Evolutionary conservation across 2,888 invertebrate species (phyloP).

Genomic region (Hecatera dysodea): DNA sequence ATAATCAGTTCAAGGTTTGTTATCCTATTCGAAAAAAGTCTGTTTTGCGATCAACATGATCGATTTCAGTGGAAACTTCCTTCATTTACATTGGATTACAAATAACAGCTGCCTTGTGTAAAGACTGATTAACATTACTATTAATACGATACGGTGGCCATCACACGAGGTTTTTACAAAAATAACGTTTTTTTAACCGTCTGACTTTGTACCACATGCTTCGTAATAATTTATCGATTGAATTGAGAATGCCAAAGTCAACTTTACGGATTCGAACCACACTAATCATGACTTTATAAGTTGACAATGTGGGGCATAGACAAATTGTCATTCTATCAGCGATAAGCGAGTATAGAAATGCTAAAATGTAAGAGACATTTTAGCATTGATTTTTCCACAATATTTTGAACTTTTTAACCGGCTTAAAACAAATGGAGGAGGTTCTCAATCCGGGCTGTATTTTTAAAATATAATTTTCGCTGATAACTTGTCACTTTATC

Average conservation of each 20-base stretch:
- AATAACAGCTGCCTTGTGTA: slow-evolving; percentile 42
- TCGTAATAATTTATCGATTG: slow-evolving; percentile 21
- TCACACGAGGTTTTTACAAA: slow-evolving; percentile 28
- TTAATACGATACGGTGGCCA: slow-evolving; percentile 43
- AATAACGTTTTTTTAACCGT: slow-evolving; percentile 27
- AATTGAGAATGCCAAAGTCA: slow-evolving; percentile 5
- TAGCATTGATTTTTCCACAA: accelerated
- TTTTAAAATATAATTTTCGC: no score
- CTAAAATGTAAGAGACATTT: neutral
- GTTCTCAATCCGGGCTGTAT: no score
- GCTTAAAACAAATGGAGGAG: no score
- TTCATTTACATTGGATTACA: slow-evolving; percentile 29
- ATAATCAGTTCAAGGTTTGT: slow-evolving; percentile 33
- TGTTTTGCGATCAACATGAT: slow-evolving; percentile 13
- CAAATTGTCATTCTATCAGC: neutral
- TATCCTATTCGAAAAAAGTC: slow-evolving; percentile 22
- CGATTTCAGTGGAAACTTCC: slow-evolving; percentile 50
- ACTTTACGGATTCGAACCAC: neutral
- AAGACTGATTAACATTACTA: slow-evolving; percentile 47
- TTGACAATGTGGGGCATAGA: neutral
- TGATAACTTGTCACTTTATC: neutral
- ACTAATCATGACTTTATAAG: neutral
- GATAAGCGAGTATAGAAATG: neutral
- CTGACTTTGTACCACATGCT: neutral
- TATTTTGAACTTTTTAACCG: neutral